These are phyloP conservation scores for Poecile atricapillus DNA, from an alignment of 2,113 vertebrate species.

Conservation along the genomic window DNA sequence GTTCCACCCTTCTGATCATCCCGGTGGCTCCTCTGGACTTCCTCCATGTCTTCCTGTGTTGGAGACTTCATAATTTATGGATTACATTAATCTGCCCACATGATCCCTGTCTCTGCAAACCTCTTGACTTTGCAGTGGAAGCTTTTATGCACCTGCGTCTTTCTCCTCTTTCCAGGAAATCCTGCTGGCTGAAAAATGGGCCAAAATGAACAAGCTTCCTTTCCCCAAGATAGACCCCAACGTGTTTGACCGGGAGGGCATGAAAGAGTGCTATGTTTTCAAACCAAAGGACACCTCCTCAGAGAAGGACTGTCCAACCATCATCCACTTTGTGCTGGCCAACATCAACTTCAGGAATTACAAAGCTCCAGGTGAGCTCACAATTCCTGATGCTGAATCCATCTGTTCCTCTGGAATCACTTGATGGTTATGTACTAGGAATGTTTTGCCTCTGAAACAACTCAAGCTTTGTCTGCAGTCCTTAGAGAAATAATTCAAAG, in stretches of 20 bases:
- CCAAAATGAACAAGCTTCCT: constrained; percentile 95
- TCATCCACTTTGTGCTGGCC: constrained; percentile 96
- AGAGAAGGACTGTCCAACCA: constrained; percentile 89
- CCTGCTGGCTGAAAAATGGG: constrained; percentile 96
- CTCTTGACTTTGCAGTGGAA: background rate
- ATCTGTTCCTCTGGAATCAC: background rate
- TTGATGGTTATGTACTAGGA: background rate
- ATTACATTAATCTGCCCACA: background rate
- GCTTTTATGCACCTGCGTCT: background rate
- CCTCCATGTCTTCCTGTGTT: background rate
- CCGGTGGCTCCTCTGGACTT: background rate
- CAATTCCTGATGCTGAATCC: background rate
- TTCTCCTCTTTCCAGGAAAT: constrained; percentile 81
- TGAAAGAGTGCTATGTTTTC: constrained; percentile 97
- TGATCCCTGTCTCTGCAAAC: background rate
- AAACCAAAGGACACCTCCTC: constrained; percentile 86
- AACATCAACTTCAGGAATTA: constrained; percentile 93
- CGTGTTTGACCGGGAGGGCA: constrained; percentile 93
- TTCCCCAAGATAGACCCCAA: constrained; percentile 98
- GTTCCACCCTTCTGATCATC: background rate
- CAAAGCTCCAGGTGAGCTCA: constrained; percentile 87
- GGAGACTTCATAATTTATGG: background rate
- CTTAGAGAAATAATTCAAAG: background rate
- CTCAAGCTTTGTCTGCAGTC: background rate
- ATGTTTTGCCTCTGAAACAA: background rate